phyloP scores from a whole-genome alignment of 2,888 invertebrate genomes.

The Torymus aiolomorphi region DNA sequence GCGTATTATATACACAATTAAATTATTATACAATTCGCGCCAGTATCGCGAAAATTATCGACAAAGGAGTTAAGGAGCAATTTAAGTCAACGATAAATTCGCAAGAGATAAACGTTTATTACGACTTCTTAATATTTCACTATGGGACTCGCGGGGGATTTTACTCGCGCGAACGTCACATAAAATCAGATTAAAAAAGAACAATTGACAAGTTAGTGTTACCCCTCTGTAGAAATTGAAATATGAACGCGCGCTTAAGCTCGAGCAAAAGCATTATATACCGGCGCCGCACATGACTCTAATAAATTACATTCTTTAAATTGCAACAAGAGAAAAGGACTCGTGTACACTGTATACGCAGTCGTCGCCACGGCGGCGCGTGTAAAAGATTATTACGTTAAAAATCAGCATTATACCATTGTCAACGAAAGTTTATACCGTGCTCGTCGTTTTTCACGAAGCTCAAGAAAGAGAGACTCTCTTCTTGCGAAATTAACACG shows the following conservation, averaged over 20 bases:
- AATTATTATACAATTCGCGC: background rate
- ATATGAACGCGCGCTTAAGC: conserved; percentile 26
- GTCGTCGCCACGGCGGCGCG: too few relatives aligned
- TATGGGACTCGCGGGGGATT: background rate
- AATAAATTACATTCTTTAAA: conserved; percentile 14
- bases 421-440: background rate
- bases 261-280: conserved; percentile 11
- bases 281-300: background rate
- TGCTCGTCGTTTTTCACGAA: too few relatives aligned
- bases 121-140: conserved; percentile 25
- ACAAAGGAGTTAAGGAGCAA: background rate
- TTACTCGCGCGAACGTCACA: background rate
- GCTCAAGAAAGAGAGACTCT: too few relatives aligned
- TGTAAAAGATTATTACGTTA: too few relatives aligned
- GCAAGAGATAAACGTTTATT: background rate
- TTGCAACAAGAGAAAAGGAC: conserved; percentile 3
- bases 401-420: conserved; percentile 8
- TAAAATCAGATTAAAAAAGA: conserved; percentile 44
- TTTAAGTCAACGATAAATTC: background rate
- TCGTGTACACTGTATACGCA: too few relatives aligned
- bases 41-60: background rate
- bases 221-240: conserved; percentile 36
- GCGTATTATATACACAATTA: too few relatives aligned
- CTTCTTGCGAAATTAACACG: too few relatives aligned
- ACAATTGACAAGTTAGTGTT: conserved; percentile 45